phyloP scores from a whole-genome alignment of 2,888 invertebrate genomes.

The Eristalis pertinax region DNA sequence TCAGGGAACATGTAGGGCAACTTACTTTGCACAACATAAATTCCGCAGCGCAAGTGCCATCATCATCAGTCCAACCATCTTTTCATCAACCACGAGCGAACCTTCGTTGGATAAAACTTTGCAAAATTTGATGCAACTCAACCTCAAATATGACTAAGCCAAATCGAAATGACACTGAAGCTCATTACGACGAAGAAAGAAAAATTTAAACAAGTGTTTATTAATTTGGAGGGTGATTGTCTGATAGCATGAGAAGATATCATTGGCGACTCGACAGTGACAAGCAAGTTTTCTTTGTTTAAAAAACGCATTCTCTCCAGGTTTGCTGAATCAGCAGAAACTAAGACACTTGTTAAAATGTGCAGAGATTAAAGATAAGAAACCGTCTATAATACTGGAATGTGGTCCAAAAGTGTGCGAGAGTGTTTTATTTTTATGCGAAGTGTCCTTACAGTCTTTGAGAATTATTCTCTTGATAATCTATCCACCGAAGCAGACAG shows the following conservation, averaged over 20 bases:
- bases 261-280: background rate
- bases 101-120: constrained; percentile 1
- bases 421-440: background rate
- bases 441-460: background rate
- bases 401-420: constrained; percentile 2
- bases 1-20: constrained; percentile 6
- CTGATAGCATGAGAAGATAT: background rate
- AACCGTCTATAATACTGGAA: constrained; percentile 5
- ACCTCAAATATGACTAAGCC: constrained; percentile 18
- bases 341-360: background rate
- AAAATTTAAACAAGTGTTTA: background rate
- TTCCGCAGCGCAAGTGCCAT: background rate
- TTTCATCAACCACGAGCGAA: background rate
- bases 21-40: background rate
- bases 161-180: constrained; percentile 1
- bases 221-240: background rate
- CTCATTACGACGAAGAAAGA: background rate
- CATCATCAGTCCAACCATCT: background rate
- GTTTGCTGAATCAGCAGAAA: background rate
- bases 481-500: constrained; percentile 13
- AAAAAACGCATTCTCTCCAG: constrained; percentile 15
- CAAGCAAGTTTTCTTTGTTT: constrained; percentile 6
- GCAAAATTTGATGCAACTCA: constrained; percentile 1
- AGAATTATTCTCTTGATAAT: constrained; percentile 10
- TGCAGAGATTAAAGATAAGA: constrained; percentile 3